These are phyloP conservation scores for Neolamprologus sp. DNA, from an alignment of 2,113 vertebrate genomes.

Conservation along the genomic window DNA sequence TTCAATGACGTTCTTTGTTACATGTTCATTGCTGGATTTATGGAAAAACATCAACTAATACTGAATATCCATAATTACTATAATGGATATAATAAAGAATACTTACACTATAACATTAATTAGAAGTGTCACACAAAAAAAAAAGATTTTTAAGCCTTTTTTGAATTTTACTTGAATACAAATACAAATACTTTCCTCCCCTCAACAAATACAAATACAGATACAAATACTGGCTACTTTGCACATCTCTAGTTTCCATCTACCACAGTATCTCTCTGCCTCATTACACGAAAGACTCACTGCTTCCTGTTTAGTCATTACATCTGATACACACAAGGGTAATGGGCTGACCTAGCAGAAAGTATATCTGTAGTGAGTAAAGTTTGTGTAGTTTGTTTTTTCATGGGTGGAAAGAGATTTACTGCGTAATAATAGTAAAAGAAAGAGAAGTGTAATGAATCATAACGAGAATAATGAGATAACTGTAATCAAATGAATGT, in stretches of 20 bases:
- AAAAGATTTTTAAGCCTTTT: background rate
- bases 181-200: rapidly evolving
- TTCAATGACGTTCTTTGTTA: rapidly evolving
- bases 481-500: background rate
- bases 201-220: background rate
- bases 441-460: background rate
- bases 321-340: background rate
- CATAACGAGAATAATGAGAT: background rate
- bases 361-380: background rate
- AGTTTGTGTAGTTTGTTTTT: background rate
- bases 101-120: background rate
- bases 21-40: background rate
- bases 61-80: background rate
- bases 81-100: background rate
- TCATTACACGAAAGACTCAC: background rate
- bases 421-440: rapidly evolving
- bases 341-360: background rate
- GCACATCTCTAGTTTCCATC: background rate
- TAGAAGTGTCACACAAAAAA: background rate
- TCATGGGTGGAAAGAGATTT: background rate
- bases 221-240: background rate
- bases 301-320: background rate
- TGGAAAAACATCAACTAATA: background rate
- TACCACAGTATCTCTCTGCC: background rate
- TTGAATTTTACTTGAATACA: background rate